Evolutionary conservation across 2,888 invertebrate species (phyloP).

Genomic region (Agrochola litura): DNA sequence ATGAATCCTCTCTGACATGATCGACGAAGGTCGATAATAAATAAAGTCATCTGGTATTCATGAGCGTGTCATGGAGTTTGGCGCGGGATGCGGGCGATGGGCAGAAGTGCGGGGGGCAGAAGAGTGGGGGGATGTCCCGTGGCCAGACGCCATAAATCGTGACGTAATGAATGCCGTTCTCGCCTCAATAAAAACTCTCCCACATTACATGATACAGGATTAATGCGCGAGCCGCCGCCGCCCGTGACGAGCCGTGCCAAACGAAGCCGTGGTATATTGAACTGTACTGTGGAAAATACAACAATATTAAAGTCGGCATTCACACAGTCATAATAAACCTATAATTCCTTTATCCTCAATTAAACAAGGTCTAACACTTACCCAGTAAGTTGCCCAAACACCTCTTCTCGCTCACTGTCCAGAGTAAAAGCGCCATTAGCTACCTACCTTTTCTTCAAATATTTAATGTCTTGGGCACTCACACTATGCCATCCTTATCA

Average conservation of each 20-base stretch:
- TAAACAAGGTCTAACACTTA: not conserved
- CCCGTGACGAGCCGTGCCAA: not conserved
- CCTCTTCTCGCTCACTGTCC: not conserved
- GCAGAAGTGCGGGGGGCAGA: not conserved
- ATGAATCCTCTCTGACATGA: constrained; percentile 36
- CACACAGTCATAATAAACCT: not conserved
- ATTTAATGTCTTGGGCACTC: not conserved
- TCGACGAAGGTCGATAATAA: constrained; percentile 49
- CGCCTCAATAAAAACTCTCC: constrained; percentile 79
- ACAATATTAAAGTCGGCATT: not conserved
- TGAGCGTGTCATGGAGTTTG: constrained; percentile 51
- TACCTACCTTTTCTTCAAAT: not conserved
- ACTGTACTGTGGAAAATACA: not conserved
- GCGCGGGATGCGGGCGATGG: constrained; percentile 14
- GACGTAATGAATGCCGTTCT: constrained; percentile 79
- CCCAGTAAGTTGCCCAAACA: not conserved
- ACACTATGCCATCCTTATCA: not conserved
- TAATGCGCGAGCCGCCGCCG: constrained; percentile 62
- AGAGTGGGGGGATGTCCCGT: constrained; percentile 17
- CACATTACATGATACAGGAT: constrained; percentile 75
- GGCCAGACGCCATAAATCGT: constrained; percentile 70
- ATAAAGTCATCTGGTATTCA: constrained; percentile 67
- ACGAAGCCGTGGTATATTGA: not conserved
- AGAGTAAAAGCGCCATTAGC: not conserved
- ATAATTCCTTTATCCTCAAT: not conserved